These are phyloP conservation scores for Vannuccia rotundouncinata DNA, from an alignment of 2,888 invertebrate genomes.

Conservation along the genomic window DNA sequence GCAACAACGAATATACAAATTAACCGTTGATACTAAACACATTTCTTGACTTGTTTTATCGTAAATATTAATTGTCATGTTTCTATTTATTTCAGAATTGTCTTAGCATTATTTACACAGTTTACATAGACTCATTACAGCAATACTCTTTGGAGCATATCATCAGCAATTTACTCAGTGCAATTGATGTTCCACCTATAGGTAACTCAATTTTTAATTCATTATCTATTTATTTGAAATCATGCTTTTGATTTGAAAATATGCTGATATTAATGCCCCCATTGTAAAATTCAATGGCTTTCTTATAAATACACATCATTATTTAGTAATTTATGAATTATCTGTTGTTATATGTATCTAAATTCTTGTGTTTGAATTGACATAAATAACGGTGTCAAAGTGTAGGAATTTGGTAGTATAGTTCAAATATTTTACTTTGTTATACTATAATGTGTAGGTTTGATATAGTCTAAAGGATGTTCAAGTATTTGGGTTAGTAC, in stretches of 20 bases:
- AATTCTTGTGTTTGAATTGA: not conserved
- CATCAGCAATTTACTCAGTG: slow-evolving; percentile 9
- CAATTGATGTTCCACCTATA: slow-evolving; percentile 9
- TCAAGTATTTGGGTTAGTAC: too few relatives aligned
- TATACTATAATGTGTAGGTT: not conserved
- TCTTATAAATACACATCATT: too few relatives aligned
- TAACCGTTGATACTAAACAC: too few relatives aligned
- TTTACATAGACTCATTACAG: slow-evolving; percentile 22
- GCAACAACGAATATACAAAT: too few relatives aligned
- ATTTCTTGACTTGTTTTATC: too few relatives aligned
- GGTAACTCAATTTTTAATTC: not conserved
- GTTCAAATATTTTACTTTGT: not conserved
- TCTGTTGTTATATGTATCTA: too few relatives aligned
- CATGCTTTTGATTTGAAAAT: too few relatives aligned
- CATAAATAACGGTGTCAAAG: not conserved
- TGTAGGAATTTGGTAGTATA: not conserved
- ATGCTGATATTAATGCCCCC: too few relatives aligned
- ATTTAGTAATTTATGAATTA: too few relatives aligned
- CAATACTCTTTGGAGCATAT: slow-evolving; percentile 14
- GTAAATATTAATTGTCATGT: too few relatives aligned
- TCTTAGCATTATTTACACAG: slow-evolving; percentile 19
- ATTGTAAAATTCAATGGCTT: too few relatives aligned
- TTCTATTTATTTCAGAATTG: not conserved
- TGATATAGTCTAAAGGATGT: not conserved
- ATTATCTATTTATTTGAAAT: too few relatives aligned